phyloP scores from a whole-genome alignment of 1,140 invertebrate genomes.

The Polypedilum vanderplanki region DNA sequence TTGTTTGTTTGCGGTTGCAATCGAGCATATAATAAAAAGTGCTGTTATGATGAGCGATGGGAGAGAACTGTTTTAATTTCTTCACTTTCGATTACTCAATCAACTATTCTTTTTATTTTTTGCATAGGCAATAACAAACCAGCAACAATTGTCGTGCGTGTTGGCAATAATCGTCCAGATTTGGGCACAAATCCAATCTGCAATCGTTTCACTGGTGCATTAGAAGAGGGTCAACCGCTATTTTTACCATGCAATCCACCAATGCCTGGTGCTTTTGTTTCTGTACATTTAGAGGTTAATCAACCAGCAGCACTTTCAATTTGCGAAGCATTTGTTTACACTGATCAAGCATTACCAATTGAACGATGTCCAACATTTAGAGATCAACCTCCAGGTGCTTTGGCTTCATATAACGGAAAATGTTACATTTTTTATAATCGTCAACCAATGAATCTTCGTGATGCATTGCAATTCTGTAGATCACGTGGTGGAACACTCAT shows the following conservation, averaged over 20 bases:
- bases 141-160: conserved; percentile 81
- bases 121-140: conserved; percentile 55
- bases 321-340: conserved; percentile 94
- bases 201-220: conserved; percentile 75
- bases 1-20: too few relatives aligned
- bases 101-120: neutral
- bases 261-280: conserved; percentile 91
- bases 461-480: conserved; percentile 73
- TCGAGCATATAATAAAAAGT: too few relatives aligned
- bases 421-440: conserved; percentile 93
- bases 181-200: conserved; percentile 87
- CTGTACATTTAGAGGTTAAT: conserved; percentile 76
- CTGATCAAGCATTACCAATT: conserved; percentile 87
- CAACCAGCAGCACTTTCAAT: conserved; percentile 70
- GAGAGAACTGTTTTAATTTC: too few relatives aligned
- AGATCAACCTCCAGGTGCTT: conserved; percentile 84
- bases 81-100: too few relatives aligned
- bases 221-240: conserved; percentile 84
- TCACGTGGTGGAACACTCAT: conserved; percentile 74
- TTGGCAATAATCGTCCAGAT: conserved; percentile 92
- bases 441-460: conserved; percentile 72
- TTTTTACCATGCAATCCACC: conserved; percentile 91
- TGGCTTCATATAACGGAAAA: conserved; percentile 91
- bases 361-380: conserved; percentile 88
- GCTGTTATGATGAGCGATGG: too few relatives aligned